Percentiles rank a stretch among this genome's conserved stretches.
Conservation (phyloP, 1,140 invertebrate species). For the Brachionus angularis region DNA sequence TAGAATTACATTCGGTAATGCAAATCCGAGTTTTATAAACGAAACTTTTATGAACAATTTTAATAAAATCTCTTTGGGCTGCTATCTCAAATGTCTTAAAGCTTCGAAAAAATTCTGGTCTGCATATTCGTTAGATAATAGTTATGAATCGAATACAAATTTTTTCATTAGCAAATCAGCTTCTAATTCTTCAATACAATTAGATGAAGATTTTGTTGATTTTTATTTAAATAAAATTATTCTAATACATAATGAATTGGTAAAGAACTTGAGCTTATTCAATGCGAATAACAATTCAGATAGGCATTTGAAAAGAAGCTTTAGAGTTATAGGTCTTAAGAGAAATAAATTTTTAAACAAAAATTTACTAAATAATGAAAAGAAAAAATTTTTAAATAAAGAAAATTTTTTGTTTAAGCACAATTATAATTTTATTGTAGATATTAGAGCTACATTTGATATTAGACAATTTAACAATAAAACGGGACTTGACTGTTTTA, state of each 20-base stretch:
- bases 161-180: not conserved
- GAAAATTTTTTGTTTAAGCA: too few relatives aligned
- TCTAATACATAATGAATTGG: not conserved
- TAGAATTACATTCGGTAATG: not conserved
- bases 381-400: too few relatives aligned
- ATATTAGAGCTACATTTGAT: slow-evolving; percentile 2
- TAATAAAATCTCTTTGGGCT: not conserved
- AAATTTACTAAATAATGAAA: not conserved
- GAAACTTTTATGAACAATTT: slow-evolving; percentile 11
- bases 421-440: not conserved
- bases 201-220: not conserved
- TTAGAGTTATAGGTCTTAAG: slow-evolving; percentile 22
- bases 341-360: not conserved
- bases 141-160: not conserved
- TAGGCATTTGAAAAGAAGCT: slow-evolving; percentile 10
- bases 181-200: not conserved
- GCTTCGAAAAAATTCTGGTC: not conserved
- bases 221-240: slow-evolving; percentile 2
- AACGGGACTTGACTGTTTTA: not conserved
- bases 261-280: slow-evolving; percentile 1
- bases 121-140: not conserved
- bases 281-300: not conserved
- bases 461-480: not conserved
- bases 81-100: slow-evolving; percentile 1
- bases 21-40: not conserved